Base-by-base conservation (phyloP, 2,888 invertebrate species). In the Drosophila suboccidentalis region DNA sequence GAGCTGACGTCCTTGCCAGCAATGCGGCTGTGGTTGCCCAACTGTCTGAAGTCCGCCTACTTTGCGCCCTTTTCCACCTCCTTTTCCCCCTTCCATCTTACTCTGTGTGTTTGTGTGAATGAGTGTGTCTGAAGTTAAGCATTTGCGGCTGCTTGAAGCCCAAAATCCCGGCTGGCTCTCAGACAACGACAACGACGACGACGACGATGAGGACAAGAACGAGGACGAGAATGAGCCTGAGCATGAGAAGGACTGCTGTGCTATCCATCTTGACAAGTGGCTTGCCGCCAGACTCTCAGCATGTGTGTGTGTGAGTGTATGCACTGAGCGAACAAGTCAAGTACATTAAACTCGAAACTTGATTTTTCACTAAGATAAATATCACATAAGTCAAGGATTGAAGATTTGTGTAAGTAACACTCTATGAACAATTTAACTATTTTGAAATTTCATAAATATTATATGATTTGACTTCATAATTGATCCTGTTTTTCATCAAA, bases 141-240 rank as follows among this genome's bases (percentile, higher is more conserved):
- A 90, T 89, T 90, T 84, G 84, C 90, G 90, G 90, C 89, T 84
- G 88, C 82, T 89, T 89, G 82, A 77, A 80, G 82, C 82, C 82
- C 78, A 80, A 85, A 82, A 82, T 85, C 85, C 75, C 73, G 85
- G 69, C 75, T 76, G 76, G 67, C 69, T 82, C 63, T 67, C 78
- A 78, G 78, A 78, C 75, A 76, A 65, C 71, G 71, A 61, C 34
- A 4, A 70, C 15, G 70, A 49, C 54, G 70, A 49, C 54, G 26
- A 70, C 51, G 53, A 36, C 26, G 22, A 57, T 41, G 49, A 41
- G 10, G 39, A 65, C 34, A 49, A 60, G 53, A 39, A 73, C 41
- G 39, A 61, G 43, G 46, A 71, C 44, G 51, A 44, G 51, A 11
- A 36, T 2, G 61, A 63, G 57, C 47, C 67, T 5, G 15, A 22